Evolutionary conservation across 2,888 invertebrate genomes (phyloP), one percentile per base, ranked within the genome.

Genomic region (Nemoura dubitans): DNA sequence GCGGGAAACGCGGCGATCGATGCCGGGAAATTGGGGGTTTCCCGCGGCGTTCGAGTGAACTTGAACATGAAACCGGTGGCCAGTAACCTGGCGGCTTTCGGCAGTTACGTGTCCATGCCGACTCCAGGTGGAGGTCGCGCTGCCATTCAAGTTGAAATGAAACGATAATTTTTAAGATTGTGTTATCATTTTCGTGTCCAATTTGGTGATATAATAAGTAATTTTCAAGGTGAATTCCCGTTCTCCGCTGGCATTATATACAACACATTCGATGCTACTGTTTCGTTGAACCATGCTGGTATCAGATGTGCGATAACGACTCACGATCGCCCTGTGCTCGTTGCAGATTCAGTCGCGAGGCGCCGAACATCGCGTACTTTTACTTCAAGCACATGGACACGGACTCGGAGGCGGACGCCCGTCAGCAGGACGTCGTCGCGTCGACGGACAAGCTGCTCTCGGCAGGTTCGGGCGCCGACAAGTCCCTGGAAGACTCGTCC

Each of bases 351-450:
- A 95, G 96, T 91, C 93, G 96, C 89, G 96, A 95, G 91, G 96
- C 96, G 26, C 96, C 88, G 2, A 97, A 97, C 91, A 94, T 95
- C 91, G 97, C 95, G 89, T 96, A 95, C 88, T 97, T 96, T 92
- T 97, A 97, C 92, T 97, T 96, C 92, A 96, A 94, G 91, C 97
- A 97, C 91, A 94, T 95, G 91, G 97, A 97, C 91, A 97, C 97
- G 21, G 97, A 97, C 91, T 96, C 96, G 16, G 97, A 97, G 91
- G 93, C 94, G 90, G 95, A 95, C 90, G 90, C 81, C 25, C 7
- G 82, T 77, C 16, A 29, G 36, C 6, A 59, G 28, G 29, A 28
- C 28, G 7, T 30, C 28, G n/a, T 59, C 16, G 25, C n/a, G 78
- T n/a, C 28, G 76, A 0, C 28, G 76, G 83, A 26, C 1, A 93